Evolutionary conservation across 2,888 invertebrate species (phyloP), one percentile per base, ranked within the genome.

Genomic region (Adineta ricciae): DNA sequence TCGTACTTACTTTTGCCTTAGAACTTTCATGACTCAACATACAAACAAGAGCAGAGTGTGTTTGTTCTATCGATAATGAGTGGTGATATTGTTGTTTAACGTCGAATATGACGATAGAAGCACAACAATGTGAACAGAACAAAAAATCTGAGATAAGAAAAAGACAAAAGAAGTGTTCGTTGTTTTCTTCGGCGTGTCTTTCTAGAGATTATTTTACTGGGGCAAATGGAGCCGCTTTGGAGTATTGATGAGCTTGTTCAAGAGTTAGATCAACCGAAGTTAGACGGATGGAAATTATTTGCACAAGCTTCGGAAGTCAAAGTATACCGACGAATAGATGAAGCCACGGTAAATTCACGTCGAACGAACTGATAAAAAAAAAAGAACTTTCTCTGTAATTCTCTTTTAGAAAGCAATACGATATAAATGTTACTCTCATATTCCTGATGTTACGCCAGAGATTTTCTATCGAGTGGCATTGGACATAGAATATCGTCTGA

Each of bases 401-500:
- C 41, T 78, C 7, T 41, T 24, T 41, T 78, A 78, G 38, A 78
- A 78, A 78, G 36, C 11, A 78, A 3, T 78, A 41, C n/a, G 9
- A 8, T 78, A 78, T 78, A 78, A 78, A 41, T 78, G 78, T 78
- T 78, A 32, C 41, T 38, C 78, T 41, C 41, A 78, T 24, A 78
- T 78, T 8, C 78, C 78, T 41, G 78, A 78, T 78, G 41, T 78
- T 41, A n/a, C 78, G 41, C 78, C 78, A 5, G 78, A 78, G 21
- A 24, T 78, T 19, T 78, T 78, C 16, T 78, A 78, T n/a, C 38
- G 41, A 41, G 78, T 78, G 7, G 38, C 41, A 41, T 41, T 78
- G n/a, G 90, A 90, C 86, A 72, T 89, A 27, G 89, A 89, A 21
- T 90, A 90, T 86, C 88, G 90, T 82, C 88, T 88, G 86, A 86